Percentiles rank a stretch among this genome's conserved stretches.
phyloP scores from a whole-genome alignment of 1,140 invertebrate genomes.

The Drosophila rhopaloa region DNA sequence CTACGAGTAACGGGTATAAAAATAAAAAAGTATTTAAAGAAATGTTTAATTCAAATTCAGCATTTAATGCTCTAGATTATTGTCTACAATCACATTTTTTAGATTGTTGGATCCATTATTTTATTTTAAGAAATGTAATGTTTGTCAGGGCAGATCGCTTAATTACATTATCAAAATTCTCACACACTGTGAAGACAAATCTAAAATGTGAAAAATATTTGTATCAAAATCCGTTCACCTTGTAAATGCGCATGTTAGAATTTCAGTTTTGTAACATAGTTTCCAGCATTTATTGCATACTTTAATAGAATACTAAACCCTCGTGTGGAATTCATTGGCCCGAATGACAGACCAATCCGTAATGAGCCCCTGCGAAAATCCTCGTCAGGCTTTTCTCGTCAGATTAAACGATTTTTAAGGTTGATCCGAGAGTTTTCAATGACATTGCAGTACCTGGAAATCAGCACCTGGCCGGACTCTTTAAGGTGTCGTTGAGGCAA shows the following conservation, averaged over 20 bases:
- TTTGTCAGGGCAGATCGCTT: too few relatives aligned
- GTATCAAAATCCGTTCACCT: too few relatives aligned
- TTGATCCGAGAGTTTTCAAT: constrained; percentile 30
- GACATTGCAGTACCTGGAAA: constrained; percentile 43
- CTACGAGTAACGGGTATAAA: too few relatives aligned
- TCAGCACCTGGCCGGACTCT: constrained; percentile 27
- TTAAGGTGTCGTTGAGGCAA: constrained; percentile 39
- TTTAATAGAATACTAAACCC: not conserved
- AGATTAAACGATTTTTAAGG: constrained; percentile 35
- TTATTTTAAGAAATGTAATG: too few relatives aligned
- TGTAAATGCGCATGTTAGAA: not conserved
- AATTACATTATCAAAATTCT: too few relatives aligned
- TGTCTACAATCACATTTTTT: too few relatives aligned
- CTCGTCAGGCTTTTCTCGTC: constrained; percentile 26
- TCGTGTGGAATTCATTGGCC: not conserved
- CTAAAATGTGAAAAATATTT: too few relatives aligned
- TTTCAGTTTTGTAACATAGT: not conserved
- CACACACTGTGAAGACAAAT: too few relatives aligned
- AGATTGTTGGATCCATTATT: too few relatives aligned
- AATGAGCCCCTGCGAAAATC: constrained; percentile 31
- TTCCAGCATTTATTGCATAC: not conserved
- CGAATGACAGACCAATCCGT: constrained; percentile 16
- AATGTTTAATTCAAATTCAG: too few relatives aligned
- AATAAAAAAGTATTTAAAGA: too few relatives aligned
- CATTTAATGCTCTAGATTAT: too few relatives aligned